Percentiles rank a stretch among this genome's conserved stretches.
Evolutionary conservation across 2,888 invertebrate species (phyloP).

Genomic region (Cylloceria caligata): DNA sequence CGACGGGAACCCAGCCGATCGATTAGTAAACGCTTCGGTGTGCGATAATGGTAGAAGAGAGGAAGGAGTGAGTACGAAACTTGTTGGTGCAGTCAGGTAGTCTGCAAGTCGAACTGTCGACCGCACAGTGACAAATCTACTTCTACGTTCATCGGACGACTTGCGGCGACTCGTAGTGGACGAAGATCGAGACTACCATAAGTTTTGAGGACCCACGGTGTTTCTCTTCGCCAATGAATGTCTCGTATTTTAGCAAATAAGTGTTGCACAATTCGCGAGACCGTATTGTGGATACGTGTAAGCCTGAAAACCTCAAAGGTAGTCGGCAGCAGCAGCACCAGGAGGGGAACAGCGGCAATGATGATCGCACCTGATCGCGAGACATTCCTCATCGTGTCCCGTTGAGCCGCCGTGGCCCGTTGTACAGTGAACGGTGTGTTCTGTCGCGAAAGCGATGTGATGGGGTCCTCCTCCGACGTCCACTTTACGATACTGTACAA

Average conservation of each 20-base stretch:
- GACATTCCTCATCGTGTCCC: slow-evolving; percentile 30
- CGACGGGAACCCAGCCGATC: slow-evolving; percentile 17
- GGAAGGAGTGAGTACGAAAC: neutral
- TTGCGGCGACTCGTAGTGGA: slow-evolving; percentile 9
- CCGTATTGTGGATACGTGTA: slow-evolving; percentile 38
- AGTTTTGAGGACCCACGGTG: neutral
- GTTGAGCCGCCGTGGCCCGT: slow-evolving; percentile 18
- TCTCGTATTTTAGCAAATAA: slow-evolving; percentile 42
- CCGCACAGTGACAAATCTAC: too few relatives aligned
- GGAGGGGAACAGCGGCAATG: neutral
- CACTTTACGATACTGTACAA: neutral
- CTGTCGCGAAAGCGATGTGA: slow-evolving; percentile 20
- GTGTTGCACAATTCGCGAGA: slow-evolving; percentile 29
- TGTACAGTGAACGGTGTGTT: neutral
- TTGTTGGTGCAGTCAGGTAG: too few relatives aligned
- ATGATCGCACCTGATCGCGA: neutral
- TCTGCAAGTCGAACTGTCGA: too few relatives aligned
- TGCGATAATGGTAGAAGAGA: neutral
- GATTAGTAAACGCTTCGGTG: neutral
- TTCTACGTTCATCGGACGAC: too few relatives aligned
- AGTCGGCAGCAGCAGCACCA: slow-evolving; percentile 5
- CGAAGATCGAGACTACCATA: slow-evolving; percentile 1
- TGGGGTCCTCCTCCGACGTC: slow-evolving; percentile 21
- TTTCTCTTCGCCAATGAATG: slow-evolving; percentile 50
- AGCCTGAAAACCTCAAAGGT: neutral